Evolutionary conservation across 2,888 invertebrate species (phyloP).

Genomic region (Listrodromus nycthemerus): DNA sequence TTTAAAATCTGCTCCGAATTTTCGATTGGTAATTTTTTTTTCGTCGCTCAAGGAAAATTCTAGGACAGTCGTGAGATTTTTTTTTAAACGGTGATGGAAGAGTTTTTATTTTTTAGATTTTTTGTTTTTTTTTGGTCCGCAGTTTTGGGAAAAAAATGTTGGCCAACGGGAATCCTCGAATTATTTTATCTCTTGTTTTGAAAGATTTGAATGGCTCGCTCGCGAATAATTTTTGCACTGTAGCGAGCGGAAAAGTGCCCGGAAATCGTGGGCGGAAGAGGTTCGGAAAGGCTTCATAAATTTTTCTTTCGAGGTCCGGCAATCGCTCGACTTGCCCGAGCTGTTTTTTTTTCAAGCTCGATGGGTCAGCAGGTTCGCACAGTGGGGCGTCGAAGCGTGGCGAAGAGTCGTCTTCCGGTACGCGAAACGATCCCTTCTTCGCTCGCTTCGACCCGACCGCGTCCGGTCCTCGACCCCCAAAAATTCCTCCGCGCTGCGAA

Average conservation of each 20-base stretch:
- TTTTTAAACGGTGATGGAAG: too few species aligned
- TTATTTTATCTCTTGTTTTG: too few species aligned
- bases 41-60: too few species aligned
- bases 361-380: constrained; percentile 3
- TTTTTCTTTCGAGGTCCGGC: constrained; percentile 50
- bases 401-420: constrained; percentile 58
- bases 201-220: too few species aligned
- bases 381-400: constrained; percentile 51
- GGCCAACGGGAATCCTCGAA: too few species aligned
- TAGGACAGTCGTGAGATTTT: too few species aligned
- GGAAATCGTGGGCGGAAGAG: constrained; percentile 45
- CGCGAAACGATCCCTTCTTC: constrained; percentile 33
- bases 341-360: constrained; percentile 31
- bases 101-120: too few species aligned
- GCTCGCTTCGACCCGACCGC: not conserved
- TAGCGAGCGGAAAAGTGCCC: not conserved
- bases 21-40: too few species aligned
- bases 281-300: constrained; percentile 45
- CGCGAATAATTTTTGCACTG: not conserved
- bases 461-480: not conserved
- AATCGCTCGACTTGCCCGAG: constrained; percentile 28
- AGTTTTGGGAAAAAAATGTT: too few species aligned
- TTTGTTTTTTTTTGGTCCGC: too few species aligned
- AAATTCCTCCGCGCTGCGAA: constrained; percentile 22
- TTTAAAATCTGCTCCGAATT: too few species aligned